phyloP scores from a whole-genome alignment of 2,113 vertebrate genomes.

The Vanacampus margaritifer region DNA sequence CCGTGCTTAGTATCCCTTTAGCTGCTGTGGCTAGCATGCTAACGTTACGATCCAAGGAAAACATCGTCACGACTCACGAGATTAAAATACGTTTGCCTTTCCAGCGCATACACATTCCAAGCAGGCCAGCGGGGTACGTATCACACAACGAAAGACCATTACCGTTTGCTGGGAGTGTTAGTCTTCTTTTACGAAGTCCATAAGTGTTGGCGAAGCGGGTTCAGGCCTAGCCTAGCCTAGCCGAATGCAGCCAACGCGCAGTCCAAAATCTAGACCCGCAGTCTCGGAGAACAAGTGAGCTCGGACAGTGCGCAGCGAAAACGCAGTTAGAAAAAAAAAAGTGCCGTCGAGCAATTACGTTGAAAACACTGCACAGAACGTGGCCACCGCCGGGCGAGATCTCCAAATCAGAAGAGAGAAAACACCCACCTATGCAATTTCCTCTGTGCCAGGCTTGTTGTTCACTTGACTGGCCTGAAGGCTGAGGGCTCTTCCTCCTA shows the following conservation, averaged over 20 bases:
- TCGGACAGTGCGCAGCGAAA: not conserved
- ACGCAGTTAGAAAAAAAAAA: constrained; percentile 10
- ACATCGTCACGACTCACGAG: constrained; percentile 20
- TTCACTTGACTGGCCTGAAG: constrained; percentile 50
- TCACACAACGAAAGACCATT: constrained; percentile 1
- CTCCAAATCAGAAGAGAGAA: constrained; percentile 17
- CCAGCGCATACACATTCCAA: not conserved
- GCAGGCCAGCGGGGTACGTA: not conserved
- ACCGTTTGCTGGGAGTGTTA: constrained; percentile 37
- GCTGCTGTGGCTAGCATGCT: constrained; percentile 32
- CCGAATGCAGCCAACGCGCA: constrained; percentile 11
- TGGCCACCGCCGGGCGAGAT: not conserved
- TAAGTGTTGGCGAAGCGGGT: constrained; percentile 34
- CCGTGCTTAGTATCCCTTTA: not conserved
- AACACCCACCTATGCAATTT: constrained; percentile 61
- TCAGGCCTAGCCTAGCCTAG: constrained; percentile 60
- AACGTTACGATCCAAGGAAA: constrained; percentile 29
- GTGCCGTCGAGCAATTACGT: not conserved
- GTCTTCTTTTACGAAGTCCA: constrained; percentile 52
- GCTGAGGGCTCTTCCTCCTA: constrained; percentile 45
- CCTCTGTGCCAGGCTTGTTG: constrained; percentile 47
- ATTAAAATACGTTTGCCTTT: not conserved
- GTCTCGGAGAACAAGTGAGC: constrained; percentile 18
- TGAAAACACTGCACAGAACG: not conserved
- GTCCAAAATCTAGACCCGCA: constrained; percentile 29